Base-by-base conservation (phyloP, 2,113 vertebrate genomes). In the Gymnorhina tibicen region DNA sequence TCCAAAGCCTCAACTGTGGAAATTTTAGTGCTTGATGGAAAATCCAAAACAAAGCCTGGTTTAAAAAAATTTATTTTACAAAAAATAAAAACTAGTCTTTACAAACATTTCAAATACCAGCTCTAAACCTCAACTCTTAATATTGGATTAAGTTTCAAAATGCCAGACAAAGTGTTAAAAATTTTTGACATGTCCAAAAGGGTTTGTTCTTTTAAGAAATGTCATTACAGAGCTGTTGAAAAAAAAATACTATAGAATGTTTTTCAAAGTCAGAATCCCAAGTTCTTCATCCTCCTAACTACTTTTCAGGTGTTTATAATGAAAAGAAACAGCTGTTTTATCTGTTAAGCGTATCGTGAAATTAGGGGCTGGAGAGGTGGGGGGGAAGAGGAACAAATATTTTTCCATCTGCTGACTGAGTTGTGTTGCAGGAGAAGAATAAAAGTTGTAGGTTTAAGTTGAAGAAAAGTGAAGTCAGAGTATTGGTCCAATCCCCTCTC, bases 51-150 rank as follows among this genome's bases (percentile, higher is more conserved):
- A 78, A 90, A 88, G 87, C 78, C 97, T 87, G 74, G 37, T 96
- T 95, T 91, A 85, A 97, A 98, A 98, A 97, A 96, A 96, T 98
- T 98, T 98, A 98, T 98, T 98, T 98, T 98, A 98, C 97, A 98
- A 98, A 96, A 98, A 98, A 98, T 98, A 98, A 98, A 98, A 98
- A 92, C 98, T 98, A 97, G 83, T 98, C 98, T 98, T 98, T 98
- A 98, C 98, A 98, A 95, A 91, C 95, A 97, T 98, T 95, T 98
- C 96, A 97, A 98, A 98, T 97, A 98, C 68, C 97, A 98, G 97
- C 78, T 96, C 97, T 97, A 97, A 96, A 96, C 79, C 94, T 95
- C 37, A 96, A 92, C 81, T 90, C 91, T 76, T 96, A 93, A 87
- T 91, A 91, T 49, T 94, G 63, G 90, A 95, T 96, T 88, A 91